Percentiles rank a stretch among this genome's conserved stretches.
phyloP scores from a whole-genome alignment of 2,113 vertebrate genomes.

The Microtus montanus region DNA sequence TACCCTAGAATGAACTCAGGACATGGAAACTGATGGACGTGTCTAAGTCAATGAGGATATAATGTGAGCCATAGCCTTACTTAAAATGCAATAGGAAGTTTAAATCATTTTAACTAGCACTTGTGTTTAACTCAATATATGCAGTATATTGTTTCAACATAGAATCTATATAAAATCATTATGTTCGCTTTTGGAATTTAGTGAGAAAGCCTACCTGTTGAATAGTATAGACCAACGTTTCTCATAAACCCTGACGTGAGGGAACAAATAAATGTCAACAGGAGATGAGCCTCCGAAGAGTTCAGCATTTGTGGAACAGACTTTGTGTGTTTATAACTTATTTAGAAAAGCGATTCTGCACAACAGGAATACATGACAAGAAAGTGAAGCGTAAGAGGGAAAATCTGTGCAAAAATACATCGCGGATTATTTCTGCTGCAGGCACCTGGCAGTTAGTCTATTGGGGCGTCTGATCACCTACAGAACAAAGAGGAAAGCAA shows the following conservation, averaged over 20 bases:
- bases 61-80: background rate
- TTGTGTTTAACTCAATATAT: background rate
- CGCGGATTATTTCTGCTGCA: too few relatives aligned
- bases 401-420: background rate
- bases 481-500: background rate
- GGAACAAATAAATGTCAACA: background rate
- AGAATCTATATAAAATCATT: background rate
- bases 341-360: background rate
- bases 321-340: background rate
- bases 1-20: background rate
- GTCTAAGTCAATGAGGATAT: background rate
- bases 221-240: too few relatives aligned
- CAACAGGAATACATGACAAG: background rate
- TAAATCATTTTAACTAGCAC: background rate
- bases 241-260: background rate
- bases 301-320: background rate
- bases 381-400: background rate
- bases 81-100: slow-evolving; percentile 3
- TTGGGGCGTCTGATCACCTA: background rate
- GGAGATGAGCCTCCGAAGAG: background rate
- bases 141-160: background rate
- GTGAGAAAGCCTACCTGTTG: background rate
- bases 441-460: background rate
- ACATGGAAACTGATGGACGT: background rate
- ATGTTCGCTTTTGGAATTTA: background rate